Base-by-base conservation (phyloP, 2,888 invertebrate species). In the Panopea generosa region DNA sequence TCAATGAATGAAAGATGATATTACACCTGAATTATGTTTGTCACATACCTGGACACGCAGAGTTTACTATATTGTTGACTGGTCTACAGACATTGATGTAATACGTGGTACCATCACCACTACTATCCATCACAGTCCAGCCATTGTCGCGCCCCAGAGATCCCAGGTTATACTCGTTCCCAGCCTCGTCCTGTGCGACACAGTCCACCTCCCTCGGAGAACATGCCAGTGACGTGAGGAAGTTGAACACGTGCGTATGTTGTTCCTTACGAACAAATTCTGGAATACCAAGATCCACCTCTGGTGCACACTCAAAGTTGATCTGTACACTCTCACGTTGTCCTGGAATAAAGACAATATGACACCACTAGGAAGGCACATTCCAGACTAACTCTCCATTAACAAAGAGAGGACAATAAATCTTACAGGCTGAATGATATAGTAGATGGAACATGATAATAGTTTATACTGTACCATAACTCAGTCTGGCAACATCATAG, bases 21-120 rank as follows among this genome's bases (percentile, higher is more conserved):
- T n/a, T n/a, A n/a, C n/a, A n/a, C n/a, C n/a, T n/a, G n/a, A n/a
- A n/a, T n/a, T n/a, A n/a, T n/a, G n/a, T n/a, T n/a, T n/a, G n/a
- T n/a, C n/a, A 20, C 72, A 52, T 75, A 90, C 90, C 89, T 83
- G 88, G 86, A 76, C 90, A 90, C 3, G 74, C 66, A 0, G 84
- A 50, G 20, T 84, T 82, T 6, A 79, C 60, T 0, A 84, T 65
- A 4, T 86, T 75, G 61, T 87, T 88, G 20, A 92, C 80, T 3
- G 92, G 89, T 45, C 87, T 77, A 73, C 92, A 92, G 9, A 92
- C 89, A 77, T 91, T 92, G 67, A 92, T 88, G 79, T 89, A 87
- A 74, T 91, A 92, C 18, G 71, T 83, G 0, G 63, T 52, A 47
- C 87, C 78, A 4, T 40, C 63, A 1, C 66, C 59, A 16, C 86